Evolutionary conservation across 2,113 vertebrate genomes (phyloP).

Genomic region (Brachypodius melanocephalos): DNA sequence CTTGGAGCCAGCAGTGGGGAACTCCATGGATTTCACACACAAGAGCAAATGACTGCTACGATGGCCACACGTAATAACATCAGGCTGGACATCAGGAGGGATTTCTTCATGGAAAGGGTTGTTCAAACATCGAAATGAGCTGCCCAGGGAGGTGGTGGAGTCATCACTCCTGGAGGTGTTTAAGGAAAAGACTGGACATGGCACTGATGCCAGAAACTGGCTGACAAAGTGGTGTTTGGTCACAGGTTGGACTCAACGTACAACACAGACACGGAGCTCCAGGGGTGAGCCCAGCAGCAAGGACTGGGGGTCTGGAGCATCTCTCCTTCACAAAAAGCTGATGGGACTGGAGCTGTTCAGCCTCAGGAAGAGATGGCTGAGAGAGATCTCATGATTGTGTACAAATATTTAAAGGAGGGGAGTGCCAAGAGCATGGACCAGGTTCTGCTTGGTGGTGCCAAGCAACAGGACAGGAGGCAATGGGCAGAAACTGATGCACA

Average conservation of each 20-base stretch:
- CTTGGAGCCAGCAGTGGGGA: neutral
- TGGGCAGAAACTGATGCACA: neutral
- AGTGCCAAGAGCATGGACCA: neutral
- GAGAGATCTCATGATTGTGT: neutral
- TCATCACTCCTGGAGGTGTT: no score
- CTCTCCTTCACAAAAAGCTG: neutral
- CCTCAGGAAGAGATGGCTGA: neutral
- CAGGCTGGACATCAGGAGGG: neutral
- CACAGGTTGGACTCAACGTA: rapidly evolving
- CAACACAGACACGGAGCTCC: neutral
- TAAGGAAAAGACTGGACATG: neutral
- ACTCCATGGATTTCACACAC: rapidly evolving
- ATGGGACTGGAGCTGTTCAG: neutral
- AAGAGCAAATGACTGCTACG: rapidly evolving
- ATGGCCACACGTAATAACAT: rapidly evolving
- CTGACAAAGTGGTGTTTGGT: neutral
- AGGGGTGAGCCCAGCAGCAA: neutral
- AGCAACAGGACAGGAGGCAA: neutral
- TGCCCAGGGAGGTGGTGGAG: neutral
- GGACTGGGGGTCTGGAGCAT: neutral
- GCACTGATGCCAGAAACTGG: neutral
- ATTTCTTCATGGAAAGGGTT: neutral
- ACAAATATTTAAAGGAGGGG: rapidly evolving
- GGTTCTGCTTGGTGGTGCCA: neutral
- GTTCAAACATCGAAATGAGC: neutral